Evolutionary conservation across 2,113 vertebrate genomes (phyloP).

Genomic region (Glaucidium brasilianum): DNA sequence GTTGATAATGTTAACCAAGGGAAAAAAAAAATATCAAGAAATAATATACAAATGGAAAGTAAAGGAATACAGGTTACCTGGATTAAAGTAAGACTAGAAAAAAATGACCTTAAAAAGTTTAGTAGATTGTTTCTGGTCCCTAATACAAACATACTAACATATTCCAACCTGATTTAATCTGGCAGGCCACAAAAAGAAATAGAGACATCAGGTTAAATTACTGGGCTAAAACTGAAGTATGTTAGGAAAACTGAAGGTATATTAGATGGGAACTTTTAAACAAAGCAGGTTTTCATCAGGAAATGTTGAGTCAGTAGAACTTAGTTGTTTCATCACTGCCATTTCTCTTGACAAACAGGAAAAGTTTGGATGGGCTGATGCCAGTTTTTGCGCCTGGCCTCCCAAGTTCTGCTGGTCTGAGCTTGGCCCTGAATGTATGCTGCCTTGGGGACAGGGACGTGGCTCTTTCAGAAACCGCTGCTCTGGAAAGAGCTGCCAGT

Average conservation of each 20-base stretch:
- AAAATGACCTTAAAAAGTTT: background rate
- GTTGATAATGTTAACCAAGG: background rate
- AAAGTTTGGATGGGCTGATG: background rate
- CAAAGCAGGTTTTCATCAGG: background rate
- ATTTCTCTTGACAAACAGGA: background rate
- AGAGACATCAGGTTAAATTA: background rate
- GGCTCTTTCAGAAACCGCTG: background rate
- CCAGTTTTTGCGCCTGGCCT: background rate
- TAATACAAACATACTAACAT: background rate
- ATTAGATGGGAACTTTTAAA: background rate
- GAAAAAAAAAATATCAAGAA: background rate
- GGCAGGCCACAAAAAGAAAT: background rate
- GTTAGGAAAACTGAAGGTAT: background rate
- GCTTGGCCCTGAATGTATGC: background rate
- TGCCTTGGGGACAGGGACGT: background rate
- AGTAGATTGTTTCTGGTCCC: background rate
- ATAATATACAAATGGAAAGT: background rate
- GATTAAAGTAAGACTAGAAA: background rate
- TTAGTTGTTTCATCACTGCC: fast-evolving
- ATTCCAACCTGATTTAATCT: background rate
- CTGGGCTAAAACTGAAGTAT: background rate
- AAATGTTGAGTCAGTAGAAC: background rate
- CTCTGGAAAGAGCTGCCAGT: background rate
- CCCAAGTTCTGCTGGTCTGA: background rate
- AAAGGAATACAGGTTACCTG: background rate